Evolutionary conservation across 2,113 vertebrate genomes (phyloP).

Genomic region (Galeopterus variegatus): DNA sequence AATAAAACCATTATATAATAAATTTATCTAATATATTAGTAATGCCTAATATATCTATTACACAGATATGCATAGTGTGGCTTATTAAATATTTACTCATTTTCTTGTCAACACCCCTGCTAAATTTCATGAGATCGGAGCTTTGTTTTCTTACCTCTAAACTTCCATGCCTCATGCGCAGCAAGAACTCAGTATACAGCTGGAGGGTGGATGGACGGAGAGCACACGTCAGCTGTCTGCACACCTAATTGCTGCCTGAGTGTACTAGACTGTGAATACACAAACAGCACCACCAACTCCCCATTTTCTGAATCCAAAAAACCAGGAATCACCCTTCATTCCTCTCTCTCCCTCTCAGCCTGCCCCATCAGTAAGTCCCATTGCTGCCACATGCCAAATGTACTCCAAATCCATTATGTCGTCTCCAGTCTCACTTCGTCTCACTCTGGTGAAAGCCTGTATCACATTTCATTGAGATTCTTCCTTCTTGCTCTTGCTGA

Average conservation of each 20-base stretch:
- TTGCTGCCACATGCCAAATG: neutral
- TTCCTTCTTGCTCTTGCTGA: neutral
- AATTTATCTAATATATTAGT: neutral
- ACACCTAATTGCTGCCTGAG: neutral
- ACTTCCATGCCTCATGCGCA: neutral
- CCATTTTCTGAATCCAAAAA: neutral
- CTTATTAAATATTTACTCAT: neutral
- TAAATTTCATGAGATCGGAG: neutral
- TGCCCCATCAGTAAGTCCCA: neutral
- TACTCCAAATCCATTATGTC: neutral
- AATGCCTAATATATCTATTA: neutral
- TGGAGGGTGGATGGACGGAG: neutral
- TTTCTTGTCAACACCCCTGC: neutral
- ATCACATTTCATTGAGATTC: neutral
- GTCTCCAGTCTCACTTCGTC: neutral
- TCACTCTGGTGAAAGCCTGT: neutral
- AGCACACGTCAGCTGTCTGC: too few relatives aligned
- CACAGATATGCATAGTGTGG: neutral
- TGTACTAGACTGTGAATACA: neutral
- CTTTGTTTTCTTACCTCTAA: neutral
- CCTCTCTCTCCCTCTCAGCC: neutral
- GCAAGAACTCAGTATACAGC: neutral
- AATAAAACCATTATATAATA: neutral
- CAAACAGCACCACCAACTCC: neutral
- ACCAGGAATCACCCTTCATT: neutral